These are phyloP conservation scores for Tricholauxania praeusta DNA, from an alignment of 2,888 invertebrate genomes.

Conservation along the genomic window DNA sequence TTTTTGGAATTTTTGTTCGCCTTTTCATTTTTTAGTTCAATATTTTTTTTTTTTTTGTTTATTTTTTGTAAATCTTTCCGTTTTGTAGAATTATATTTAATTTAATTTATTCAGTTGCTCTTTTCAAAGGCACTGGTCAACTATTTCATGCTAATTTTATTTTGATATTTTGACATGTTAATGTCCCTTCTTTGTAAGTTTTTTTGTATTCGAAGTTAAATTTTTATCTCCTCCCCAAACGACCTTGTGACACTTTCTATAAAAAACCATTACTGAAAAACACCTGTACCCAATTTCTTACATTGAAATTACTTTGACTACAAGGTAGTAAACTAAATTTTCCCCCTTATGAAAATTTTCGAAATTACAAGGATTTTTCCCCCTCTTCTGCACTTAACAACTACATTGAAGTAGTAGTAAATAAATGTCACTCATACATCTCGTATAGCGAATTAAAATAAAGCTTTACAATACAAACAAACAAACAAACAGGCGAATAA, in stretches of 20 bases:
- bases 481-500: too few species aligned
- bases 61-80: not conserved
- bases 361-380: too few species aligned
- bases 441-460: not conserved
- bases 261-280: too few species aligned
- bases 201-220: not conserved
- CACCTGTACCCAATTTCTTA: too few species aligned
- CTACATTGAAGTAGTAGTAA: not conserved
- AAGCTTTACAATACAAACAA: not conserved
- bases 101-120: not conserved
- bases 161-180: not conserved
- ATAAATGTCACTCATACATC: constrained; percentile 16
- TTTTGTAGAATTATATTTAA: not conserved
- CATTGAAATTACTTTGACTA: too few species aligned
- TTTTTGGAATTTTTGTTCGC: not conserved
- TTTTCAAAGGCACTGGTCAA: too few species aligned
- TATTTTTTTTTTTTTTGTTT: not conserved
- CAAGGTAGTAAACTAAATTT: too few species aligned
- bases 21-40: not conserved
- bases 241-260: too few species aligned
- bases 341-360: too few species aligned
- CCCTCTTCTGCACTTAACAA: too few species aligned
- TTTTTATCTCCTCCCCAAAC: too few species aligned
- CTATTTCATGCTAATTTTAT: not conserved
- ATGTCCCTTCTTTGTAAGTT: not conserved